Percentiles rank a stretch among this genome's conserved stretches.
Conservation (phyloP, 2,888 invertebrate species). For the Drosophila meridionalis region DNA sequence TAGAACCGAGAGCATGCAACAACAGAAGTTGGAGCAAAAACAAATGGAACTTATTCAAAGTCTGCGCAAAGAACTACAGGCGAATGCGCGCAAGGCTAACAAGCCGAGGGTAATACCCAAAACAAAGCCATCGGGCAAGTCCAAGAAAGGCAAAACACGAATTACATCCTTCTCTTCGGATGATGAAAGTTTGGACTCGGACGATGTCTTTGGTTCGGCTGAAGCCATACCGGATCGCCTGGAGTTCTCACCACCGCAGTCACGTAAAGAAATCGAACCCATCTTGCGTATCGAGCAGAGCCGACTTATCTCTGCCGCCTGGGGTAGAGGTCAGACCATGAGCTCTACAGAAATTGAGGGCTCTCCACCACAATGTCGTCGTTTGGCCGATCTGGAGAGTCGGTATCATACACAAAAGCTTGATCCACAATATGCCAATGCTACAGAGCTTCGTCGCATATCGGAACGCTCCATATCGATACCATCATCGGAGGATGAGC, state of each 20-base stretch:
- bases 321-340: conserved; percentile 90
- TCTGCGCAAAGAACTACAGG: conserved; percentile 88
- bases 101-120: conserved; percentile 88
- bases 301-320: conserved; percentile 88
- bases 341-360: conserved; percentile 92
- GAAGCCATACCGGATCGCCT: conserved; percentile 90
- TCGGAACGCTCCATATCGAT: conserved; percentile 91
- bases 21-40: conserved; percentile 87
- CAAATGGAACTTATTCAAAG: conserved; percentile 86
- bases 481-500: conserved; percentile 91
- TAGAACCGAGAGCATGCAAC: conserved; percentile 89
- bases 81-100: conserved; percentile 86
- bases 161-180: conserved; percentile 92
- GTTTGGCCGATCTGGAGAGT: conserved; percentile 88
- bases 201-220: conserved; percentile 91
- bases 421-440: conserved; percentile 88
- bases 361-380: conserved; percentile 90
- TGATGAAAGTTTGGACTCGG: conserved; percentile 91
- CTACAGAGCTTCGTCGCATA: conserved; percentile 89
- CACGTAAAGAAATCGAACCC: conserved; percentile 91
- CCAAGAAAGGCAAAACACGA: conserved; percentile 89
- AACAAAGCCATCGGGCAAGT: conserved; percentile 87
- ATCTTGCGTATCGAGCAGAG: conserved; percentile 90
- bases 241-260: conserved; percentile 91
- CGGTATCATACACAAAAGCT: conserved; percentile 89